Evolutionary conservation across 2,888 invertebrate species (phyloP), one percentile per base, ranked within the genome.

Genomic region (Thumatha senex): DNA sequence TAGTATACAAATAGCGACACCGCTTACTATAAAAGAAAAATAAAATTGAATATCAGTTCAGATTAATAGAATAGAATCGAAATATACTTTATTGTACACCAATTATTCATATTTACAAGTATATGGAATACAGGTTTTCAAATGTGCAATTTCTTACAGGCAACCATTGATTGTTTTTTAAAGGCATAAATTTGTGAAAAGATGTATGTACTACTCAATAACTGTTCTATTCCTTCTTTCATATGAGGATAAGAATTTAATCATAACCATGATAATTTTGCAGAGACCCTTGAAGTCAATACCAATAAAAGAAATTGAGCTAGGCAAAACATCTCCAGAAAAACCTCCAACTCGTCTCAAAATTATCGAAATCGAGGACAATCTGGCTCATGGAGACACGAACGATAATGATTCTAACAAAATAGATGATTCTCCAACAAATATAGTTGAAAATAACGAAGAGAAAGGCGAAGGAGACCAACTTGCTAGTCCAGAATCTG

Each of bases 211-310:
- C n/a, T n/a, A n/a, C n/a, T n/a, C n/a, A n/a, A n/a, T n/a, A 24
- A 24, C 18, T 4, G 5, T 4, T 24, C 18, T 24, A 4, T 24
- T 5, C 18, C 5, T 5, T 24, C 5, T 24, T 4, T 24, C 2
- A 24, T 24, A 24, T 24, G 2, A 24, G 18, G 31, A 31, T 10
- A 31, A 8, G 7, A 5, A 31, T 3, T 11, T 38, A 38, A 15
- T 14, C 7, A 40, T 2, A n/a, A 38, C n/a, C 13, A 40, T 31
- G 30, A 18, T 33, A 43, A 12, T 46, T 69, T 84, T 84, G 24
- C 82, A 94, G 93, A 92, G 93, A 74, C 91, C 93, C 0, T 72
- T 95, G 12, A 93, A 90, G 72, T 74, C 92, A 30, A 82, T 95
- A 41, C 70, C 75, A 1, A 89, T 94, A 18, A 72, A 84, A 57